Conservation (phyloP, 2,113 vertebrate species). For the Coreoperca whiteheadi region DNA sequence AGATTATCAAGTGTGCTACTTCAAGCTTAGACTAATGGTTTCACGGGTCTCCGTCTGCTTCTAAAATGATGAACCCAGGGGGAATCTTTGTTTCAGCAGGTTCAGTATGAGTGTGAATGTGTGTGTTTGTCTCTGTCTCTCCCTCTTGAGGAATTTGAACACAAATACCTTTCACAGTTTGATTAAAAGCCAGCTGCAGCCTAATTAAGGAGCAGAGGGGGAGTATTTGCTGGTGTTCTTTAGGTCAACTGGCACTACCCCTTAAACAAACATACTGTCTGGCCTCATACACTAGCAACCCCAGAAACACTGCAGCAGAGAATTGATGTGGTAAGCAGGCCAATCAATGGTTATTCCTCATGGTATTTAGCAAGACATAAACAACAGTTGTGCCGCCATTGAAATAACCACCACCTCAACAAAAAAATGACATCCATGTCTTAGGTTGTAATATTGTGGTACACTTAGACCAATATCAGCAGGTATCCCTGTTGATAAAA, state of each 20-base stretch:
- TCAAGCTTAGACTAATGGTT: constrained; percentile 24
- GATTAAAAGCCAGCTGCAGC: constrained; percentile 63
- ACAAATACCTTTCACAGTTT: constrained; percentile 50
- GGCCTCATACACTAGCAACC: neutral
- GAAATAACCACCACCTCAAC: neutral
- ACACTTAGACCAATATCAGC: neutral
- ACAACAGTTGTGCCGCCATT: constrained; percentile 13
- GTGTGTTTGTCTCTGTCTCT: neutral
- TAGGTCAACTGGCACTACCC: constrained; percentile 34
- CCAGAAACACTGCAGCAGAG: constrained; percentile 17
- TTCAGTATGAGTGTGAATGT: constrained; percentile 18
- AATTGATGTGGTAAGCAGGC: neutral
- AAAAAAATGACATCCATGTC: neutral
- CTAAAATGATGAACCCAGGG: constrained; percentile 36
- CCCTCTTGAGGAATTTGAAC: constrained; percentile 44
- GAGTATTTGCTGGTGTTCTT: constrained; percentile 25
- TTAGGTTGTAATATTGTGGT: neutral
- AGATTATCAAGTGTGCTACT: constrained; percentile 26
- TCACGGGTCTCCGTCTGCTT: constrained; percentile 27
- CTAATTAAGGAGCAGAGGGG: constrained; percentile 54
- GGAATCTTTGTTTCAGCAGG: constrained; percentile 34
- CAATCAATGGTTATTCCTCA: constrained; percentile 2
- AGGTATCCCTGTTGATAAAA: neutral
- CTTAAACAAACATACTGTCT: constrained; percentile 47
- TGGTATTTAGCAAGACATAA: constrained; percentile 13